These are phyloP conservation scores for Alloscopus bannaensis DNA, from an alignment of 2,888 invertebrate species.

Conservation along the genomic window DNA sequence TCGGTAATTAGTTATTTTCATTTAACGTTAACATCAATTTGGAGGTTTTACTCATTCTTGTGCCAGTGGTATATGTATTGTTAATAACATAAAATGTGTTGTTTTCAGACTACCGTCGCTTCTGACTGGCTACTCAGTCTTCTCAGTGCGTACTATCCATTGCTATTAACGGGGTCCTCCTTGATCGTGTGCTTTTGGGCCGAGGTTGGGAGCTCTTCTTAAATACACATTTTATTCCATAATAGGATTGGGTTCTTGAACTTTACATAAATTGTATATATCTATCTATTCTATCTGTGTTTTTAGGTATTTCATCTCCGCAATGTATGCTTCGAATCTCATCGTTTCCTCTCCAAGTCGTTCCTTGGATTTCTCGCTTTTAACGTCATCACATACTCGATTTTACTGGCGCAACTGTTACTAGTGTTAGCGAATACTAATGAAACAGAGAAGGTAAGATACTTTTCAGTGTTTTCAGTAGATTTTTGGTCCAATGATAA, in stretches of 20 bases:
- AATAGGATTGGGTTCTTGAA: too few species aligned
- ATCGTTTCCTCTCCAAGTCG: constrained; percentile 93
- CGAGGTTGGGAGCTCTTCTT: too few species aligned
- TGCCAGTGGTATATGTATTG: too few species aligned
- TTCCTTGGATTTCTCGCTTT: constrained; percentile 92
- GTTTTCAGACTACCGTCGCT: constrained; percentile 84
- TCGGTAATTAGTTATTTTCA: constrained; percentile 84
- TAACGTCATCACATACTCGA: constrained; percentile 90
- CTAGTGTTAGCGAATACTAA: constrained; percentile 78
- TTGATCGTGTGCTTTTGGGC: constrained; percentile 96
- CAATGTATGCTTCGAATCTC: constrained; percentile 90
- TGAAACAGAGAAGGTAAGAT: constrained; percentile 78
- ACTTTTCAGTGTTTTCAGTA: constrained; percentile 6
- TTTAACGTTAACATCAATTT: too few species aligned
- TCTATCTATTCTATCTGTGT: constrained; percentile 1
- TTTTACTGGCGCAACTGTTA: constrained; percentile 85
- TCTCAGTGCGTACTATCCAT: constrained; percentile 92
- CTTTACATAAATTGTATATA: background rate
- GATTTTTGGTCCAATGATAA: constrained; percentile 19
- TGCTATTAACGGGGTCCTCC: constrained; percentile 91
- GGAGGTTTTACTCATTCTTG: too few species aligned
- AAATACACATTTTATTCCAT: too few species aligned
- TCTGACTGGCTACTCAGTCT: constrained; percentile 91
- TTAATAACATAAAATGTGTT: constrained; percentile 63
- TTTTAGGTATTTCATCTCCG: constrained; percentile 91